These are phyloP conservation scores for Meloe dianella DNA, from an alignment of 2,888 invertebrate genomes.

Conservation along the genomic window DNA sequence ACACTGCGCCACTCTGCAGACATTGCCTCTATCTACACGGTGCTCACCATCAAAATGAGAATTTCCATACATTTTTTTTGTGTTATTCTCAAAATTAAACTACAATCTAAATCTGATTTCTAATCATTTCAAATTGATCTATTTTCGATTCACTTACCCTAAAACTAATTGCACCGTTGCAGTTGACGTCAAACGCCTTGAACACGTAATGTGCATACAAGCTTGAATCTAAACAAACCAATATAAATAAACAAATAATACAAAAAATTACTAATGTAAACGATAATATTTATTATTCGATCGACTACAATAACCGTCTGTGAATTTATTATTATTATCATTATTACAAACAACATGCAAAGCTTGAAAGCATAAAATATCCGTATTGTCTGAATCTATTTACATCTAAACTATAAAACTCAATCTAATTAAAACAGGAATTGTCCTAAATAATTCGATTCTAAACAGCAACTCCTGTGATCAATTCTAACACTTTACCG, in stretches of 20 bases:
- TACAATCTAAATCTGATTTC: slow-evolving; percentile 14
- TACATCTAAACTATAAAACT: background rate
- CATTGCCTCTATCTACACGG: slow-evolving; percentile 11
- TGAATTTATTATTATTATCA: background rate
- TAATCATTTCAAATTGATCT: too few species aligned
- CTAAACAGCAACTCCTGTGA: too few species aligned
- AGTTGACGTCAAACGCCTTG: slow-evolving; percentile 97
- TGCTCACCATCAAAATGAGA: background rate
- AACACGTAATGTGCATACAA: slow-evolving; percentile 98
- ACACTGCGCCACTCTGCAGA: slow-evolving; percentile 45
- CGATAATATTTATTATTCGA: background rate
- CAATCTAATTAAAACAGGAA: background rate
- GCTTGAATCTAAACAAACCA: slow-evolving; percentile 80
- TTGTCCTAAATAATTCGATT: background rate
- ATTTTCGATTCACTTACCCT: slow-evolving; percentile 73
- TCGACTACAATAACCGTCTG: background rate
- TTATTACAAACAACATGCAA: background rate
- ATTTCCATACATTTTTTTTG: too few species aligned
- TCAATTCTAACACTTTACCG: too few species aligned
- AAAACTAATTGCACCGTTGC: slow-evolving; percentile 96
- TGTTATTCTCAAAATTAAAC: background rate
- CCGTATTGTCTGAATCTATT: background rate
- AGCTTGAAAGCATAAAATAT: background rate
- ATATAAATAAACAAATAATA: background rate
- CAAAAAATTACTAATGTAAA: background rate